A percentile compares a stretch with the other conserved stretches of the same genome.
Conservation (phyloP, 1,140 invertebrate species). For the Acromyrmex charruanus region DNA sequence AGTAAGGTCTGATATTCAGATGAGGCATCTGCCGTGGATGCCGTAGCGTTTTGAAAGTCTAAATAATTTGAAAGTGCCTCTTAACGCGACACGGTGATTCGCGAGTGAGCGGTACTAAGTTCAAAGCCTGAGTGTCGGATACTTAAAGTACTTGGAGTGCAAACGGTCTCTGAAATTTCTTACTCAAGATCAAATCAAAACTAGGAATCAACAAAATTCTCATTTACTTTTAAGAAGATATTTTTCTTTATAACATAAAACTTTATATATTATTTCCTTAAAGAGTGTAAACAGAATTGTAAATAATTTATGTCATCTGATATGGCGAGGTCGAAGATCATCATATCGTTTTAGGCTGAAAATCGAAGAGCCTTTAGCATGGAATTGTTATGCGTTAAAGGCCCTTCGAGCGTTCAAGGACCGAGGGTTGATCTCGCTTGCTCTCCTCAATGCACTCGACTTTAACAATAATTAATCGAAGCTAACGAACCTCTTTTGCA, state of each 20-base stretch:
- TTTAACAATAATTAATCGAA: slow-evolving; percentile 67
- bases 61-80: slow-evolving; percentile 57
- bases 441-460: background rate
- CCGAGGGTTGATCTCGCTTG: slow-evolving; percentile 43
- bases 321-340: background rate
- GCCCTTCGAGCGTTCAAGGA: slow-evolving; percentile 19
- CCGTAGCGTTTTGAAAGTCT: slow-evolving; percentile 56
- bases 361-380: slow-evolving; percentile 19
- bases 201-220: background rate
- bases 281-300: background rate
- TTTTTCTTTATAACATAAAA: background rate
- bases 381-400: background rate
- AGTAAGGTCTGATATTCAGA: slow-evolving; percentile 49
- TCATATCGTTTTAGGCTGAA: background rate
- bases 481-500: slow-evolving; percentile 81
- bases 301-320: background rate
- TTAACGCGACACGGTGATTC: slow-evolving; percentile 36
- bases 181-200: slow-evolving; percentile 14
- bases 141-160: slow-evolving; percentile 5
- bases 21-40: slow-evolving; percentile 38
- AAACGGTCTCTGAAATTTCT: background rate
- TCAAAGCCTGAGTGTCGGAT: slow-evolving; percentile 23
- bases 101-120: slow-evolving; percentile 1
- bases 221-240: background rate
- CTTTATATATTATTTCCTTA: background rate